A percentile compares a stretch with the other conserved stretches of the same genome.
Evolutionary conservation across 2,113 vertebrate genomes (phyloP).

Genomic region (Heterochromis multidens): DNA sequence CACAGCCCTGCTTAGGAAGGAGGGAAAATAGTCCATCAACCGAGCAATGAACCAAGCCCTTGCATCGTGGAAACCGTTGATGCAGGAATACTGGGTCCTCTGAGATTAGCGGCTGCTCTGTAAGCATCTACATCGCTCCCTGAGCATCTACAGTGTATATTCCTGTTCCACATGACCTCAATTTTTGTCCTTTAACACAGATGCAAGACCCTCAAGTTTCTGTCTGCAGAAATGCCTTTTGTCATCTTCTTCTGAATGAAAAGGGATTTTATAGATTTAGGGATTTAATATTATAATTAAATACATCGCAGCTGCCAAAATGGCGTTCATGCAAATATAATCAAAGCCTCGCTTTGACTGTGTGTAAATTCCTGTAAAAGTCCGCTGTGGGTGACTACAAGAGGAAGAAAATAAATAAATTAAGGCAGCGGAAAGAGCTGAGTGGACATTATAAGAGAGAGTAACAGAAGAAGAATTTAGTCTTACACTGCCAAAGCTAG

Average conservation of each 20-base stretch:
- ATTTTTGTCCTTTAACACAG: slow-evolving; percentile 10
- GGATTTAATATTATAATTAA: background rate
- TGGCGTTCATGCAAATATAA: background rate
- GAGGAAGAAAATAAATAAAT: background rate
- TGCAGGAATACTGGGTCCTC: slow-evolving; percentile 56
- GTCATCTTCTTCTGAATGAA: background rate
- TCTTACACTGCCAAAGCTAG: slow-evolving; percentile 60
- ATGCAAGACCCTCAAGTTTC: background rate
- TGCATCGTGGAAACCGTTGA: slow-evolving; percentile 62
- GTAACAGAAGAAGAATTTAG: slow-evolving; percentile 67
- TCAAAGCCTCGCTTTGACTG: slow-evolving; percentile 5
- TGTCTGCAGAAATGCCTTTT: background rate
- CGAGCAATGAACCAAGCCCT: slow-evolving; percentile 30
- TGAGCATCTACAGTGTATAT: slow-evolving; percentile 2
- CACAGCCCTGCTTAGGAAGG: slow-evolving; percentile 15
- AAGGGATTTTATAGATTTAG: background rate
- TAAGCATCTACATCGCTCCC: slow-evolving; percentile 41
- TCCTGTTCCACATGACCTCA: slow-evolving; percentile 17
- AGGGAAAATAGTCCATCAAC: slow-evolving; percentile 61
- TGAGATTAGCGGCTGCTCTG: slow-evolving; percentile 48
- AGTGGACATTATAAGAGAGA: slow-evolving; percentile 47
- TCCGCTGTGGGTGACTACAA: background rate
- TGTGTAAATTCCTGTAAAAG: slow-evolving; percentile 5
- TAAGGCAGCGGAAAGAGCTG: slow-evolving; percentile 35
- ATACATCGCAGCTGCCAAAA: background rate